These are phyloP conservation scores for Luscinia megarhynchos DNA, from an alignment of 2,797 vertebrate species.

Conservation along the genomic window DNA sequence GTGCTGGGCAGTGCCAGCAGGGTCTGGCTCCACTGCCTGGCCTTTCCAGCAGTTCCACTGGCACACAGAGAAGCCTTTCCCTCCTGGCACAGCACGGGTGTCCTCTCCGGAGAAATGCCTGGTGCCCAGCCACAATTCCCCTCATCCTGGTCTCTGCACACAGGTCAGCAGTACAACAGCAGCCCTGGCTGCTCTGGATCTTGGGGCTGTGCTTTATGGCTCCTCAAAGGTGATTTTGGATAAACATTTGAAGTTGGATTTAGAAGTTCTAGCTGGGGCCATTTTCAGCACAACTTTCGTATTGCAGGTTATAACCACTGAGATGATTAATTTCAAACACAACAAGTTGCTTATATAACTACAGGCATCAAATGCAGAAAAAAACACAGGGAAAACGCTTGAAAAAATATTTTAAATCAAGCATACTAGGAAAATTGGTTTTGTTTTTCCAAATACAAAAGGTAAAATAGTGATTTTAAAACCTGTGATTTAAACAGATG, in stretches of 20 bases:
- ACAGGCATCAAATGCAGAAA: neutral
- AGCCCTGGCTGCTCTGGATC: rapidly evolving
- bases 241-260: neutral
- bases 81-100: rapidly evolving
- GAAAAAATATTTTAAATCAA: neutral
- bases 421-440: neutral
- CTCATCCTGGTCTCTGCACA: neutral
- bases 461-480: neutral
- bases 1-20: neutral
- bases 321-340: neutral
- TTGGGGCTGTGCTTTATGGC: neutral
- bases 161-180: neutral
- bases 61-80: neutral
- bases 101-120: neutral
- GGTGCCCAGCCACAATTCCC: neutral
- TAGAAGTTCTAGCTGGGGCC: neutral
- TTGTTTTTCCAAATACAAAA: neutral
- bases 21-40: rapidly evolving
- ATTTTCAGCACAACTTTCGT: neutral
- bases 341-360: neutral
- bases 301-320: neutral
- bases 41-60: neutral
- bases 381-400: neutral
- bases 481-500: neutral
- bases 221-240: neutral